Evolutionary conservation across 2,797 vertebrate genomes (phyloP).

Genomic region (Podargus strigoides): DNA sequence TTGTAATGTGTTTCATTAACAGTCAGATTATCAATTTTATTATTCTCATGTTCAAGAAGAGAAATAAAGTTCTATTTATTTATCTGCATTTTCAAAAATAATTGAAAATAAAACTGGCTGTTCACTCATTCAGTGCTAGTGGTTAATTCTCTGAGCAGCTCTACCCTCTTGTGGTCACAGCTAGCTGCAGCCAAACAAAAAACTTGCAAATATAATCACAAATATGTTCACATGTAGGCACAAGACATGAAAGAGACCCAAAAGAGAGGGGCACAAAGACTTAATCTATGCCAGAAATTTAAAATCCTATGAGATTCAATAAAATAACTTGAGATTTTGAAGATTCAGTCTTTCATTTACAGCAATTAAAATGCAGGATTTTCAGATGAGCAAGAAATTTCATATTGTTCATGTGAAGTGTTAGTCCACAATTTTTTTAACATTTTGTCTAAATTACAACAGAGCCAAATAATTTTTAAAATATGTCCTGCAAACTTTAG

Average conservation of each 20-base stretch:
- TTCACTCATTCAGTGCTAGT: not conserved
- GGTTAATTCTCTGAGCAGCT: constrained; percentile 37
- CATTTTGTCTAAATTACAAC: not conserved
- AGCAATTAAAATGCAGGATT: not conserved
- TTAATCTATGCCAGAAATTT: not conserved
- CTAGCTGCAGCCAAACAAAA: not conserved
- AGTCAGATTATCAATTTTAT: not conserved
- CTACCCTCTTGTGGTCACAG: constrained; percentile 61
- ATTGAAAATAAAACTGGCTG: not conserved
- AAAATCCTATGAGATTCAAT: not conserved
- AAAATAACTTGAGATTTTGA: not conserved
- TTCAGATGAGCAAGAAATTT: not conserved
- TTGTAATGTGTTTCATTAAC: not conserved
- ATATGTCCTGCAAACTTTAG: not conserved
- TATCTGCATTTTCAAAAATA: not conserved
- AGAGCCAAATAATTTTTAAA: not conserved
- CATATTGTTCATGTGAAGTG: not conserved
- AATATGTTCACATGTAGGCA: not conserved
- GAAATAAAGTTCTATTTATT: not conserved
- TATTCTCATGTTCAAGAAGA: not conserved
- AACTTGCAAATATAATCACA: not conserved
- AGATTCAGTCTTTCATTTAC: not conserved
- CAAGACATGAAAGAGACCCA: not conserved
- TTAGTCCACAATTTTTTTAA: not conserved
- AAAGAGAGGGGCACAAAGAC: not conserved